Base-by-base conservation (phyloP, 64 coral and sea anemone species). In the Montipora capricornis region DNA sequence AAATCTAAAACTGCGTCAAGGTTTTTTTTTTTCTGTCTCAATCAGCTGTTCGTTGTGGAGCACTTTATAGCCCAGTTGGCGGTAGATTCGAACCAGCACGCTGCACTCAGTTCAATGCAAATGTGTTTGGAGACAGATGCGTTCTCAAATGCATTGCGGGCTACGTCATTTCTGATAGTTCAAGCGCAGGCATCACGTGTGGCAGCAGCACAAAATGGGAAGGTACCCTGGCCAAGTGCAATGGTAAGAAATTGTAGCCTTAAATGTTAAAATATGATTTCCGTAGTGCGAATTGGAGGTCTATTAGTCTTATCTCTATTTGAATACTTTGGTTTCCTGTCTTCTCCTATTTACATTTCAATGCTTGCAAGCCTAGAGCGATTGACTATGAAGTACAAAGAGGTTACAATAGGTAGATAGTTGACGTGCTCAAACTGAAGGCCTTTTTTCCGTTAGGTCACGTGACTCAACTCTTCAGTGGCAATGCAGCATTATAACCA, bases 51-150 rank as follows among this genome's bases (percentile, higher is more conserved):
- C 52, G 48, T n/a, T 95, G 94, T 52, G 15, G 49, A 9, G 15
- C 90, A 13, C 10, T 92, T 11, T 6, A 15, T 37, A 19, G 24
- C 14, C 84, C 84, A 5, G 37, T 20, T 24, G 66, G 76, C 11
- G 75, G 78, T 60, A 76, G 15, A 16, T 47, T 95, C 1, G n/a
- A 70, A 45, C 94, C 94, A 47, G 46, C 83, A 16, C 77, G 94
- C 87, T 95, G 94, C 73, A 75, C 46, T 2, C 13, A 76, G 50
- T 17, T 20, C 8, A 75, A 92, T 60, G 76, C 94, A 20, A 95
- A 95, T 74, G 19, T 49, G 37, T 89, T 20, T 89, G 77, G 84
- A 8, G 90, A 95, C 74, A 73, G 67, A 47, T 95, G 94, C 48
- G 75, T 47, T 14, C 50, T 89, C 26, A 81, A 51, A 45, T 95